Conservation (phyloP, 2,113 vertebrate genomes). For the Progne subis region DNA sequence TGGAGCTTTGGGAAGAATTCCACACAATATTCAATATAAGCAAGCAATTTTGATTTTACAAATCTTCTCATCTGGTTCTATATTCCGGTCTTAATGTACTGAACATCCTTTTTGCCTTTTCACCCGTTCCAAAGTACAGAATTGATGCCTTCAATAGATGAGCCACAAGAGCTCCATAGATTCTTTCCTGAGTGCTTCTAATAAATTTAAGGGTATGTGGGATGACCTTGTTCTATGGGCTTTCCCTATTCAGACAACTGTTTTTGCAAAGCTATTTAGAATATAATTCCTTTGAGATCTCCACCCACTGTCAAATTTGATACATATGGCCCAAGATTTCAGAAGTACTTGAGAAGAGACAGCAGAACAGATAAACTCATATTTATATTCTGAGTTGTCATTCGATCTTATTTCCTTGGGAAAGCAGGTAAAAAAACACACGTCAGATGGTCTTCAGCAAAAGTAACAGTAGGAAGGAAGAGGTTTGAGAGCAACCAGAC, state of each 20-base stretch:
- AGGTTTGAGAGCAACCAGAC: neutral
- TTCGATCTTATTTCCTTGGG: neutral
- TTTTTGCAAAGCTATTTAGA: neutral
- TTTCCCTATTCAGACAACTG: neutral
- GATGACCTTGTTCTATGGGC: neutral
- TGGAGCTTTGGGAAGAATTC: neutral
- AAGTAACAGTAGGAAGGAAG: neutral
- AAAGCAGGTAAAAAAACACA: neutral
- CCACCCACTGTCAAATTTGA: neutral
- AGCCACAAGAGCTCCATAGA: neutral
- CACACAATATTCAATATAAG: neutral
- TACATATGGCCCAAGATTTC: neutral
- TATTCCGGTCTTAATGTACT: neutral
- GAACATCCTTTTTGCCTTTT: neutral
- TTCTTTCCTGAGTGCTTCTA: neutral
- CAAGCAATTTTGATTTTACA: neutral
- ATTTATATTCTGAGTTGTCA: neutral
- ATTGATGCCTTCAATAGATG: neutral
- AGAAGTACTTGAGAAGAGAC: neutral
- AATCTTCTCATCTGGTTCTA: neutral
- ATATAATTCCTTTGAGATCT: neutral
- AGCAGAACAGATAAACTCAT: neutral
- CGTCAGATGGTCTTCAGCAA: neutral
- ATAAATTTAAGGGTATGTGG: neutral
- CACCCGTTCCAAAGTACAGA: neutral